Evolutionary conservation across 2,113 vertebrate species (phyloP).

Genomic region (Spermophilus dauricus): DNA sequence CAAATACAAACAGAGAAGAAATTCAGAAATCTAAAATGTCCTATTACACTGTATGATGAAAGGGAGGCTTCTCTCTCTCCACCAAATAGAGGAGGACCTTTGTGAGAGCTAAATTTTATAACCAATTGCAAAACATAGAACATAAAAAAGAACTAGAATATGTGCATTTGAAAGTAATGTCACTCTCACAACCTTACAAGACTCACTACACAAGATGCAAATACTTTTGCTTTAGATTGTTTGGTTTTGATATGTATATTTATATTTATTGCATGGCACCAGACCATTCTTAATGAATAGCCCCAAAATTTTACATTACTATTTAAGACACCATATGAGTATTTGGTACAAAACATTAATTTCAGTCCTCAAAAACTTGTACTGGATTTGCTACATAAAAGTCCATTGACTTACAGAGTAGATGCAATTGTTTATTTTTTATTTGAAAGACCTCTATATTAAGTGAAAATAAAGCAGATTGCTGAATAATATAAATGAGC

Average conservation of each 20-base stretch:
- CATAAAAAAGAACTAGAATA: not conserved
- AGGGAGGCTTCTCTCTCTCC: not conserved
- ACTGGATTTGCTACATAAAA: not conserved
- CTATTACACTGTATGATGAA: not conserved
- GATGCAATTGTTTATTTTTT: not conserved
- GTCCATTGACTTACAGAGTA: not conserved
- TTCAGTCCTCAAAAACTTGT: not conserved
- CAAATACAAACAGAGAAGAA: not conserved
- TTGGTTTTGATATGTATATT: not conserved
- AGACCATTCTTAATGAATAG: not conserved
- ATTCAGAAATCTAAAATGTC: not conserved
- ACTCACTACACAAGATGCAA: not conserved
- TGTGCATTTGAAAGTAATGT: not conserved
- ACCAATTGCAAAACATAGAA: not conserved
- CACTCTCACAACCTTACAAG: not conserved
- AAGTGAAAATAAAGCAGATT: not conserved
- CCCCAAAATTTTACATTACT: not conserved
- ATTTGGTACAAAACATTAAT: not conserved
- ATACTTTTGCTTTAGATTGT: not conserved
- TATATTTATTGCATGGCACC: not conserved
- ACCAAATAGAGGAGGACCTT: not conserved
- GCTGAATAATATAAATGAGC: not conserved
- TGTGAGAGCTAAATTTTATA: not conserved
- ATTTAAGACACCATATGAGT: not conserved
- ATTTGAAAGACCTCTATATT: not conserved